Evolutionary conservation across 30 jellyfish, hydroid and myxozoan species (phyloP).

Genomic region (Aurelia sp.): DNA sequence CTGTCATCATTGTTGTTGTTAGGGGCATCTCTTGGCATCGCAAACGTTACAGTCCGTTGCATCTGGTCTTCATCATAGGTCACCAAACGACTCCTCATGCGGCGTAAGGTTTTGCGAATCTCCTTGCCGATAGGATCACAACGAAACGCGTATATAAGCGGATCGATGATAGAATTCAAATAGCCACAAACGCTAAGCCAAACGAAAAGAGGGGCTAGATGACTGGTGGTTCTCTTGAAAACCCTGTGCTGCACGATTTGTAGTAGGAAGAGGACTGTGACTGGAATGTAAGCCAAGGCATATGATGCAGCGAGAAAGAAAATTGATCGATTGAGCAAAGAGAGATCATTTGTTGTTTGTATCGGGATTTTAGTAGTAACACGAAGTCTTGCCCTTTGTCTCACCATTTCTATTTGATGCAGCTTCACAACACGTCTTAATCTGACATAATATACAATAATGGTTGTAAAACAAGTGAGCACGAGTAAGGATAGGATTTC

Average conservation of each 20-base stretch:
- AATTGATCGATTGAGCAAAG: neutral
- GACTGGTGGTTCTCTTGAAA: neutral
- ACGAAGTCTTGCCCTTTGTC: neutral
- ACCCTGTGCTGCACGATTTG: slow-evolving; percentile 12
- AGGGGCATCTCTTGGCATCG: too few species aligned
- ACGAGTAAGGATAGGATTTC: slow-evolving; percentile 8
- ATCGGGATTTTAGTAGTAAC: neutral
- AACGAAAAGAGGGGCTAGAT: neutral
- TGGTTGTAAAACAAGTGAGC: neutral
- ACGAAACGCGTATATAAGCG: slow-evolving; percentile 35
- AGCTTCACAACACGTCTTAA: neutral
- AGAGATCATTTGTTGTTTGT: neutral
- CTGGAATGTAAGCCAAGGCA: slow-evolving; percentile 17
- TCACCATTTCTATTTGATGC: neutral
- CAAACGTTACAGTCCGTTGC: too few species aligned
- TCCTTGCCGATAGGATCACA: slow-evolving; percentile 44
- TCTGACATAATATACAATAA: slow-evolving; percentile 1
- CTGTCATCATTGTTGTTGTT: too few species aligned
- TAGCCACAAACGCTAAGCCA: slow-evolving; percentile 20
- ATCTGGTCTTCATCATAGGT: too few species aligned
- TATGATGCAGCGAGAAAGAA: slow-evolving; percentile 13
- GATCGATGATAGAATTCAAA: slow-evolving; percentile 15
- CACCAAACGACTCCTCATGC: too few species aligned
- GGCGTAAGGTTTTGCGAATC: slow-evolving; percentile 1
- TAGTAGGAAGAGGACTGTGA: neutral